Evolutionary conservation across 2,113 vertebrate genomes (phyloP).

Genomic region (Myocastor coypus): DNA sequence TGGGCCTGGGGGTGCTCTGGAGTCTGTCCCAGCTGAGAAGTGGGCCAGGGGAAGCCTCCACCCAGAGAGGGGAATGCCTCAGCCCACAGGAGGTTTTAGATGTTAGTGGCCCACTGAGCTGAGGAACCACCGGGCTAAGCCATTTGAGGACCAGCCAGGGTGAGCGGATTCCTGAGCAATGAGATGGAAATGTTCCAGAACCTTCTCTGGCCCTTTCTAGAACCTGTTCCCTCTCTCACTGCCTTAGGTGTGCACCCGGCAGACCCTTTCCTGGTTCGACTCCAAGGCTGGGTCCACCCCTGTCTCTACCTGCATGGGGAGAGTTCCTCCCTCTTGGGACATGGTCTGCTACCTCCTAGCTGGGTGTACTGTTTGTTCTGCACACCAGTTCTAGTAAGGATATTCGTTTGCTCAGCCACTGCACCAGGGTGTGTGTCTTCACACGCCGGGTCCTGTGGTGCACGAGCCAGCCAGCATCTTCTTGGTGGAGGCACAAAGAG

Average conservation of each 20-base stretch:
- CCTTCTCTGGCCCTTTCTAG: background rate
- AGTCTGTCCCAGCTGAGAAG: background rate
- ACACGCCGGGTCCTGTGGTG: background rate
- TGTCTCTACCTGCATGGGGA: accelerated
- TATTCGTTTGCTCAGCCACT: too few relatives aligned
- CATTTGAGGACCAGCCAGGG: background rate
- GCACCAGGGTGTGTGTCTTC: accelerated
- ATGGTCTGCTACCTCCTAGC: background rate
- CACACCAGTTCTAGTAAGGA: background rate
- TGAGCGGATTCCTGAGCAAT: background rate
- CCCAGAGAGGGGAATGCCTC: background rate
- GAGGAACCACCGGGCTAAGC: background rate
- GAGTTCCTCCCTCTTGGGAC: background rate
- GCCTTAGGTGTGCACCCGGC: background rate
- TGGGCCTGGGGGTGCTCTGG: background rate
- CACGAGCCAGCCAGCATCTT: background rate
- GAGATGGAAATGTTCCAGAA: background rate
- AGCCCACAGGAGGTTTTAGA: background rate
- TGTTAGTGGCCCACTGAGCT: background rate
- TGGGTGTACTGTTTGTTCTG: background rate
- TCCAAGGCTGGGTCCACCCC: background rate
- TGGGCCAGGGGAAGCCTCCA: background rate
- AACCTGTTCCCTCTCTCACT: background rate
- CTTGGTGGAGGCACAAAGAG: background rate
- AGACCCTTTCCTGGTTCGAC: background rate